Evolutionary conservation across 2,797 vertebrate species (phyloP), one percentile per base, ranked within the genome.

Genomic region (Psittacula derbiana): DNA sequence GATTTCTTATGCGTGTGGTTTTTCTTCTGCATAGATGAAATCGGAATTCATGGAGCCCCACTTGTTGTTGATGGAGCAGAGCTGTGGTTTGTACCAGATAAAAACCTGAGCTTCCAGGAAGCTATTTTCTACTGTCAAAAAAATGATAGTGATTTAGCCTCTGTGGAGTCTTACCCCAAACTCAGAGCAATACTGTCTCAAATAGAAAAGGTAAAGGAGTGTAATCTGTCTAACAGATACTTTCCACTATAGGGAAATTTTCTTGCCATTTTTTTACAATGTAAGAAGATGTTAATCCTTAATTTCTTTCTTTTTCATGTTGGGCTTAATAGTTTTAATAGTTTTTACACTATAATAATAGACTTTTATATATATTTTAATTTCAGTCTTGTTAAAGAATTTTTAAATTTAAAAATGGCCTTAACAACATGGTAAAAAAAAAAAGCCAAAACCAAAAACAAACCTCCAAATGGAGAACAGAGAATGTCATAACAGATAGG

Each of bases 51-150:
- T 81, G 95, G 98, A 49, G 94, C 98, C 10, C 98, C 99, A 0
- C 62, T 98, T 91, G 98, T 99, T 87, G 76, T 99, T 74, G 99
- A 99, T 83, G 98, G 97, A 70, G 96, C 98, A 38, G 99, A 99
- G 98, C 99, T 99, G 88, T 99, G 99, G 99, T 99, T 99, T 95
- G 98, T 99, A 62, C 85, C 92, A 6, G 96, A 99, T 49, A 98
- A 98, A 25, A 96, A 67, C 61, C 97, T 99, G 47, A 97, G 91
- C 73, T 98, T 97, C 78, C 98, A 99, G 89, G 98, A 99, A 97
- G 99, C 99, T 8, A 49, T 83, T 30, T 93, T 98, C 31, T 99
- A 98, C 90, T 99, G 99, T 96, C 95, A 93, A 15, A 96, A 94
- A 64, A 99, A 98, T 73, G 98, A 94, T 81, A 99, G 99, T 94